Evolutionary conservation across 2,797 vertebrate species (phyloP).

Genomic region (Cynopterus sphinx): DNA sequence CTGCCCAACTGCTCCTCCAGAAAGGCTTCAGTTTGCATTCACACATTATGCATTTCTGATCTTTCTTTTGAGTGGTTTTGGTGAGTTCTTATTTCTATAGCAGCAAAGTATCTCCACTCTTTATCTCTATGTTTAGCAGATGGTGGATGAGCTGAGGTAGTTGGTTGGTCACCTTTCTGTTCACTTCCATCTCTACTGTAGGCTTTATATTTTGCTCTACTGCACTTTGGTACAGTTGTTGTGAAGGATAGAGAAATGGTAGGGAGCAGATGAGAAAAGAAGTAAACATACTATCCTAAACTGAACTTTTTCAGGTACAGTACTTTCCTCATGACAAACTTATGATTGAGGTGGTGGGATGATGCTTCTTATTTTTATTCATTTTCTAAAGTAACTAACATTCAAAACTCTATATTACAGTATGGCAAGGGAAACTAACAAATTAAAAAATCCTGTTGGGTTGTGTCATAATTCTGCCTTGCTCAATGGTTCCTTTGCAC

Average conservation of each 20-base stretch:
- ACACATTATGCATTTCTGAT: background rate
- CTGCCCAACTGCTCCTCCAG: background rate
- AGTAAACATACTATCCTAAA: background rate
- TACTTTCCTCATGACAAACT: background rate
- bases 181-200: background rate
- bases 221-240: background rate
- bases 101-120: background rate
- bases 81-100: background rate
- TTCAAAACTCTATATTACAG: background rate
- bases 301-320: background rate
- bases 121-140: background rate
- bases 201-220: background rate
- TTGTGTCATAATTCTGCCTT: conserved; percentile 67
- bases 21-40: background rate
- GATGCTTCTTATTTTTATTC: background rate
- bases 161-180: background rate
- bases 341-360: background rate
- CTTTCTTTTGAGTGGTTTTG: background rate
- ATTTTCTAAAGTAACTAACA: background rate
- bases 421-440: background rate
- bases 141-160: background rate
- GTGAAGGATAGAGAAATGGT: background rate
- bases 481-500: conserved; percentile 36
- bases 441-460: background rate
- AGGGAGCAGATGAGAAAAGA: background rate